A percentile compares a stretch with the other conserved stretches of the same genome.
These are phyloP conservation scores for Plecturocebus donacophilus DNA, from an alignment of 2,113 vertebrate species.

Conservation along the genomic window DNA sequence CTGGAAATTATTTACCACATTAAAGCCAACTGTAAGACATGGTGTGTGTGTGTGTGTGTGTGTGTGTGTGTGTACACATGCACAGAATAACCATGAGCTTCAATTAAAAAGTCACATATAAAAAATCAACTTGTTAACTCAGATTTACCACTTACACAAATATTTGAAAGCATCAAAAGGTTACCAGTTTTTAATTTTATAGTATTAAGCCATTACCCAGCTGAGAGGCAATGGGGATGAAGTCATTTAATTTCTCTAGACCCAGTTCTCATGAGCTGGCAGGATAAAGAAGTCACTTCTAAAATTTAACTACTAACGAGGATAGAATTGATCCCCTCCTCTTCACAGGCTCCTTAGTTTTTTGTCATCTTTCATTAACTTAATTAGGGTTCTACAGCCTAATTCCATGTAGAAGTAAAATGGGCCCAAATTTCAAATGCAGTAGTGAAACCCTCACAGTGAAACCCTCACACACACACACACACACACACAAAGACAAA, in stretches of 20 bases:
- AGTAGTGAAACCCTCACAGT: not conserved
- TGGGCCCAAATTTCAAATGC: not conserved
- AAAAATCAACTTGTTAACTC: not conserved
- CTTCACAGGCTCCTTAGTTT: not conserved
- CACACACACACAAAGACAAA: not conserved
- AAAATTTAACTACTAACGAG: slow-evolving; percentile 29
- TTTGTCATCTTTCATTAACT: slow-evolving; percentile 31
- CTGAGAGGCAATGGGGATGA: not conserved
- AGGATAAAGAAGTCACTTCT: slow-evolving; percentile 25
- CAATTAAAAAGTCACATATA: not conserved
- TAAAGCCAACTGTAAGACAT: not conserved
- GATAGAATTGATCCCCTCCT: not conserved
- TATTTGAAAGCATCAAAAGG: slow-evolving; percentile 19
- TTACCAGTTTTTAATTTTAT: not conserved
- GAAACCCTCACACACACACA: not conserved
- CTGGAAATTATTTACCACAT: not conserved
- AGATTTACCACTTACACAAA: not conserved
- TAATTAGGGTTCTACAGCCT: slow-evolving; percentile 44
- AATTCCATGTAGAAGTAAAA: slow-evolving; percentile 10
- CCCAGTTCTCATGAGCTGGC: not conserved
- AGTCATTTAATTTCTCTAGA: not conserved
- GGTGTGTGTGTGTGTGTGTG: too few relatives aligned
- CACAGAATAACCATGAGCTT: not conserved
- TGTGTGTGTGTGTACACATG: not conserved
- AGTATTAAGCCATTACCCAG: not conserved